phyloP scores from a whole-genome alignment of 2,797 vertebrate species.

The Rhinichthys osculus region DNA sequence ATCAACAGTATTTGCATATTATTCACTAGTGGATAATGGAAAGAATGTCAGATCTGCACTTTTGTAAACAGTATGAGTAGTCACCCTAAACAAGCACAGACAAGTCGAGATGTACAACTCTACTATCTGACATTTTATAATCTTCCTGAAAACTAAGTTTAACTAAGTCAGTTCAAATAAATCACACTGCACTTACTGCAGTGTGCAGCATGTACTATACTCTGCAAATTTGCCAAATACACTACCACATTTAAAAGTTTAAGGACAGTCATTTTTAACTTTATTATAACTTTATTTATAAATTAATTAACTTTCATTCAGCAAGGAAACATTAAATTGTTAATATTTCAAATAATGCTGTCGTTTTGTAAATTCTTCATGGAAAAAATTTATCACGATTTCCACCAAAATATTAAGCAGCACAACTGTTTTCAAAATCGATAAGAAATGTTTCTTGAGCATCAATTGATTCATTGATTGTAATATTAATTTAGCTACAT shows the following conservation, averaged over 20 bases:
- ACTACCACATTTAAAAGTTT: background rate
- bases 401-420: background rate
- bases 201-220: background rate
- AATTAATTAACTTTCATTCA: background rate
- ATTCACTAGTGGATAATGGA: background rate
- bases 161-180: background rate
- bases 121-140: slow-evolving; percentile 11
- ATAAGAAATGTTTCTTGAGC: background rate
- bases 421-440: background rate
- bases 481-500: too few relatives aligned
- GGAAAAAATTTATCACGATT: background rate
- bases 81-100: slow-evolving; percentile 23
- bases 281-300: too few relatives aligned
- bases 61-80: background rate
- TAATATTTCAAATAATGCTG: background rate
- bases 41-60: background rate
- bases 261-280: background rate
- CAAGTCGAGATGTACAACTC: slow-evolving; percentile 27
- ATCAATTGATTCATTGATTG: too few relatives aligned
- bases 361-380: background rate
- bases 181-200: background rate
- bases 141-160: background rate
- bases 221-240: too few relatives aligned
- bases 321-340: background rate
- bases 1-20: background rate